Percentiles rank a stretch among this genome's conserved stretches.
phyloP scores from a whole-genome alignment of 2,888 invertebrate genomes.

The Tethea ocularis region DNA sequence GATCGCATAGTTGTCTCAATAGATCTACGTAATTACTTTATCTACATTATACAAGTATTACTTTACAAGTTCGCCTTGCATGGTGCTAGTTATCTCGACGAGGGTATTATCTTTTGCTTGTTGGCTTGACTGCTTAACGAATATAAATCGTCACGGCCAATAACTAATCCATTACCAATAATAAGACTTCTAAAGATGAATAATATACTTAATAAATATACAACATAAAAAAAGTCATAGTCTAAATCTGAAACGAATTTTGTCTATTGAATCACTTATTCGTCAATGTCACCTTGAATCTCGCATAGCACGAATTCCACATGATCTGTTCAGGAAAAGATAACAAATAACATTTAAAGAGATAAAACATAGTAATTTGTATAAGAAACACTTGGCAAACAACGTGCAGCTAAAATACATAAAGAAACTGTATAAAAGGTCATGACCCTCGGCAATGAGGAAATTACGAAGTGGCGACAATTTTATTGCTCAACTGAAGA shows the following conservation, averaged over 20 bases:
- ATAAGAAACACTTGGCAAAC: constrained; percentile 7
- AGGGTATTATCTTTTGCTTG: no score
- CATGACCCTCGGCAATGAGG: constrained; percentile 34
- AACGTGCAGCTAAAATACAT: constrained; percentile 28
- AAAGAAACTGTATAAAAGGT: constrained; percentile 31
- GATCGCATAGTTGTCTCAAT: constrained; percentile 27
- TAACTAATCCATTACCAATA: background rate
- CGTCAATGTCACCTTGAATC: constrained; percentile 1
- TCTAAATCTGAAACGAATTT: background rate
- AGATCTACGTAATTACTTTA: constrained; percentile 19
- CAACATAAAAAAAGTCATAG: background rate
- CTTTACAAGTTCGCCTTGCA: background rate
- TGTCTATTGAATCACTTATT: background rate
- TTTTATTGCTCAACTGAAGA: constrained; percentile 34
- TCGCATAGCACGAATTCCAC: background rate
- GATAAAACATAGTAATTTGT: background rate
- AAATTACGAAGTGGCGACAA: constrained; percentile 31
- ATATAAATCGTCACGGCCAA: background rate
- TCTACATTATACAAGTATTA: background rate
- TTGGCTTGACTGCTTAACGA: background rate
- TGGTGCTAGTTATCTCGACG: background rate
- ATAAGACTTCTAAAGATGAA: background rate
- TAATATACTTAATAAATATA: background rate
- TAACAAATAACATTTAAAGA: background rate
- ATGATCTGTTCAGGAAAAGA: background rate